Conservation (phyloP, 1,140 invertebrate genomes). For the Euura saliciscinereae region DNA sequence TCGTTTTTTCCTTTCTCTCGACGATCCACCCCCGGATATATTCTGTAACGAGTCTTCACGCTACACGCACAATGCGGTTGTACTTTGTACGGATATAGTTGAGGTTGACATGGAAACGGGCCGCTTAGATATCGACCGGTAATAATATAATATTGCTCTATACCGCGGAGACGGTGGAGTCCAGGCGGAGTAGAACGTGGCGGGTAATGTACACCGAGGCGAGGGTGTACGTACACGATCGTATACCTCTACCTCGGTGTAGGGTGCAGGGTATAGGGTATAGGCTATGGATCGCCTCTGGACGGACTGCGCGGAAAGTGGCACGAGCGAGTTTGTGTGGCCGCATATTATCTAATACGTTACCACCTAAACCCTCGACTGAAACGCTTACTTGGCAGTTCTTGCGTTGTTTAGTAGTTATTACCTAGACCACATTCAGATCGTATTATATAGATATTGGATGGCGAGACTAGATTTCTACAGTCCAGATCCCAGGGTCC, state of each 20-base stretch:
- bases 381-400: no score
- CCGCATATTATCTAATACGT: slow-evolving; percentile 2
- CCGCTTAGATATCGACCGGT: neutral
- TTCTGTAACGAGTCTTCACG: no score
- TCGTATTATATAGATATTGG: no score
- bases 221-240: neutral
- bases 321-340: neutral
- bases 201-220: neutral
- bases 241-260: neutral
- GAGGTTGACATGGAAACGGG: neutral
- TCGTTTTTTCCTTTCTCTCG: no score
- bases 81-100: no score
- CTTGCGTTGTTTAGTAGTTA: no score
- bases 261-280: neutral
- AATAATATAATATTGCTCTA: neutral
- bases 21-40: no score
- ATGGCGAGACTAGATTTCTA: no score
- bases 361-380: neutral
- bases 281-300: neutral
- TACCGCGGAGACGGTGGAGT: neutral
- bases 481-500: no score
- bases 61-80: no score
- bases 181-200: neutral
- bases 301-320: neutral
- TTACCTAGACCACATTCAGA: no score